Evolutionary conservation across 2,797 vertebrate genomes (phyloP), one percentile per base, ranked within the genome.

Genomic region (Gymnothorax javanicus): DNA sequence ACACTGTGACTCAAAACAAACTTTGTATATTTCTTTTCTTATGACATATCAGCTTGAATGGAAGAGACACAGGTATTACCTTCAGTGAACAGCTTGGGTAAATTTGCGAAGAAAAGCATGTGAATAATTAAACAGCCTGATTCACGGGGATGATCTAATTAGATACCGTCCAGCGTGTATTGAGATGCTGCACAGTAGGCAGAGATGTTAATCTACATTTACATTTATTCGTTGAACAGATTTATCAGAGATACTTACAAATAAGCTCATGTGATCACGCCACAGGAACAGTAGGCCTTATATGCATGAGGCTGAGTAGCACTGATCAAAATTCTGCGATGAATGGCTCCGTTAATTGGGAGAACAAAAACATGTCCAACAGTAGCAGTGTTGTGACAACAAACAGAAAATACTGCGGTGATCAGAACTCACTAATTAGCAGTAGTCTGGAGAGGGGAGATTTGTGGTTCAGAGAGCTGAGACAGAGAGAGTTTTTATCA

Each of bases 201-300:
- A 77, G 73, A 50, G 43, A 77, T 50, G 33, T 52, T 43, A 87
- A 69, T 86, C 69, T 83, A 17, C 54, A 83, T 82, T 57, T 67
- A 23, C 54, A n/a, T 69, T 83, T 59, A 52, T 50, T 69, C 79
- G 58, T 87, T 83, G 59, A 87, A 60, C 79, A 87, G 62, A 43
- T 12, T 25, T 58, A 50, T 71, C 81, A 71, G 62, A 71, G 64
- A 43, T 60, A 73, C 62, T 83, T 83, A 20, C 20, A 71, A 77
- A 50, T 17, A 25, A 71, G n/a, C 67, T 25, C n/a, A 13, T 33
- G 25, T 12, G 25, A 71, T 73, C 71, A 73, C 11, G 7, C 73
- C 20, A 77, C 1, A 77, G 33, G 73, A 77, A 50, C 73, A 17
- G 73, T 7, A 50, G 43, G 33, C 17, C 20, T 15, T 12, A 77